Conservation (phyloP, 2,888 invertebrate genomes). For the Melanargia galathea region DNA sequence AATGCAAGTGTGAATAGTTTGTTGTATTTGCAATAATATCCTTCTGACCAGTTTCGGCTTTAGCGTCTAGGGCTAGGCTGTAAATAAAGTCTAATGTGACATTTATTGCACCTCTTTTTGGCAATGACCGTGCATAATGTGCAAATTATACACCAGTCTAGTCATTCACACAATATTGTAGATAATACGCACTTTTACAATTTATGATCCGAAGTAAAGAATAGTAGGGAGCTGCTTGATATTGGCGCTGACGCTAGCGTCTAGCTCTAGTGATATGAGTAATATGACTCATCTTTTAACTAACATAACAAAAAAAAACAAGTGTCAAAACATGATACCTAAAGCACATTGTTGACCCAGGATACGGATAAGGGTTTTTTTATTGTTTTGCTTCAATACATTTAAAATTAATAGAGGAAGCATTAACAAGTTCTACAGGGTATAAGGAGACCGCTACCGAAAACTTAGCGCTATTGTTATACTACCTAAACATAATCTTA, state of each 20-base stretch:
- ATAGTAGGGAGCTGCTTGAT: no score
- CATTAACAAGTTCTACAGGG: conserved; percentile 5
- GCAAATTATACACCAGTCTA: not conserved
- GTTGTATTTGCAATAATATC: conserved; percentile 8
- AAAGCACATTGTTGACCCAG: not conserved
- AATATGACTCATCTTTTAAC: not conserved
- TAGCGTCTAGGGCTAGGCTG: not conserved
- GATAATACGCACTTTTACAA: not conserved
- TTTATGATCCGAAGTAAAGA: no score
- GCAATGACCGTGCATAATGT: not conserved
- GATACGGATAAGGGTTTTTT: conserved; percentile 1
- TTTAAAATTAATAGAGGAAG: conserved; percentile 17
- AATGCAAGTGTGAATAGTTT: conserved; percentile 24
- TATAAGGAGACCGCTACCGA: no score
- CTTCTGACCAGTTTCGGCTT: not conserved
- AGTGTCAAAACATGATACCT: not conserved
- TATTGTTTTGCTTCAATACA: not conserved
- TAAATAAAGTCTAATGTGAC: not conserved
- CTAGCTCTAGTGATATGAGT: no score
- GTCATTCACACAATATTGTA: not conserved
- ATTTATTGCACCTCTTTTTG: conserved; percentile 12
- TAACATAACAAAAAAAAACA: not conserved
- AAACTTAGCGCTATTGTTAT: no score
- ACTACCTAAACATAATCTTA: no score
- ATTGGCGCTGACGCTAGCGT: no score